Percentiles rank a stretch among this genome's conserved stretches.
These are phyloP conservation scores for Oegoconia quadripuncta DNA, from an alignment of 2,888 invertebrate genomes.

Conservation along the genomic window DNA sequence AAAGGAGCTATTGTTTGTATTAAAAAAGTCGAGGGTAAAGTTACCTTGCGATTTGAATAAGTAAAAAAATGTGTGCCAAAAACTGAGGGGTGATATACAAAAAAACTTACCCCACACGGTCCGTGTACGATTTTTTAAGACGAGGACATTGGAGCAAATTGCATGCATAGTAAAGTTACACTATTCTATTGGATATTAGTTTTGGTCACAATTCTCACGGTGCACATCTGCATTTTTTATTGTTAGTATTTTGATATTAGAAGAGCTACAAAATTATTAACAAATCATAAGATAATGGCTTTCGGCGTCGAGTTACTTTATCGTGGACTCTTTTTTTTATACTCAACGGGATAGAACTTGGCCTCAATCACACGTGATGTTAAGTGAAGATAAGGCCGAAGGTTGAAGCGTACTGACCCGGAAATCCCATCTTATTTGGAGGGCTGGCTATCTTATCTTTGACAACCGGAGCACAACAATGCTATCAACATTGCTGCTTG, in stretches of 20 bases:
- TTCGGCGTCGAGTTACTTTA: too few species aligned
- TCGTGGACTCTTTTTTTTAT: too few species aligned
- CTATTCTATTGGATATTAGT: conserved; percentile 55
- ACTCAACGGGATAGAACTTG: too few species aligned
- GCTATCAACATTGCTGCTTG: too few species aligned
- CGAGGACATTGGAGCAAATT: conserved; percentile 49
- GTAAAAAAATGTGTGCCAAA: conserved; percentile 40
- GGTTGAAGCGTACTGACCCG: too few species aligned
- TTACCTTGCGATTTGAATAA: conserved; percentile 71
- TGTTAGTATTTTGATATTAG: background rate
- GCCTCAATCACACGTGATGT: too few species aligned
- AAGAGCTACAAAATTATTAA: background rate
- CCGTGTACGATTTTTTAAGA: conserved; percentile 60
- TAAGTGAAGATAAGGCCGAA: too few species aligned
- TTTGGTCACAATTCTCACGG: conserved; percentile 69
- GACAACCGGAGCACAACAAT: too few species aligned
- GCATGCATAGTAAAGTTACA: conserved; percentile 45
- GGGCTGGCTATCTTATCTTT: too few species aligned
- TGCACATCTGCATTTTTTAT: conserved; percentile 24
- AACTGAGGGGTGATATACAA: conserved; percentile 61
- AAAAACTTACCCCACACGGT: conserved; percentile 45
- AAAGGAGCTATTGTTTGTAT: conserved; percentile 62
- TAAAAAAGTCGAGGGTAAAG: conserved; percentile 65
- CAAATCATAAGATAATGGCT: too few species aligned
- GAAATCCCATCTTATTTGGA: too few species aligned